Percentiles rank a stretch among this genome's conserved stretches.
phyloP scores from a whole-genome alignment of 92 coral and sea anemone genomes.

The Galaxea fascicularis region DNA sequence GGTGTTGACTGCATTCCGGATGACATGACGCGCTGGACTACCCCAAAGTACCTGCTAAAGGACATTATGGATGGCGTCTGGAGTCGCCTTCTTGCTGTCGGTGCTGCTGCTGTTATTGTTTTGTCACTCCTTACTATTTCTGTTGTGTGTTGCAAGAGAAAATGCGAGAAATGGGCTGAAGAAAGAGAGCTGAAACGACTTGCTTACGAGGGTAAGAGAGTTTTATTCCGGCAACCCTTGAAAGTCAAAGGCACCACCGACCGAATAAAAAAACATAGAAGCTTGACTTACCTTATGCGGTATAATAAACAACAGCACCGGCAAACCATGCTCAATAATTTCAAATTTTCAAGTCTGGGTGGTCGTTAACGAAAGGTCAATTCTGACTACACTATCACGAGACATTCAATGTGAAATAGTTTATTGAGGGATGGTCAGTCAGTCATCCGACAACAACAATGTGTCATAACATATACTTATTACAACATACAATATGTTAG shows the following conservation, averaged over 20 bases:
- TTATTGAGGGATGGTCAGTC: too few species aligned
- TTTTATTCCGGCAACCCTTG: too few species aligned
- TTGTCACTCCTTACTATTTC: neutral
- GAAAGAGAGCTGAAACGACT: neutral
- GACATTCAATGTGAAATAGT: too few species aligned
- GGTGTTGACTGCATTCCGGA: neutral
- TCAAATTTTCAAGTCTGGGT: too few species aligned
- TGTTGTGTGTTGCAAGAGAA: neutral
- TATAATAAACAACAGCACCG: neutral
- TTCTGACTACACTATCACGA: too few species aligned
- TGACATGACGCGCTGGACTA: slow-evolving; percentile 10
- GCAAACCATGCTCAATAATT: neutral
- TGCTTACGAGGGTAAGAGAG: slow-evolving; percentile 20
- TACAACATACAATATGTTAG: too few species aligned
- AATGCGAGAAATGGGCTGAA: neutral
- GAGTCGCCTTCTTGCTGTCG: neutral
- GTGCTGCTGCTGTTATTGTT: neutral
- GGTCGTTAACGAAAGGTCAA: too few species aligned
- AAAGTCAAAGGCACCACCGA: too few species aligned
- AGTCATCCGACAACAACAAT: too few species aligned
- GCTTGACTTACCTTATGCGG: neutral
- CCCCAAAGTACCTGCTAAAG: slow-evolving; percentile 5
- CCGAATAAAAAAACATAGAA: too few species aligned
- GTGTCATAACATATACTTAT: too few species aligned
- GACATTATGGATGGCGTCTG: slow-evolving; percentile 8